Conservation (phyloP, 2,113 vertebrate species). For the Brienomyrus brachyistius region DNA sequence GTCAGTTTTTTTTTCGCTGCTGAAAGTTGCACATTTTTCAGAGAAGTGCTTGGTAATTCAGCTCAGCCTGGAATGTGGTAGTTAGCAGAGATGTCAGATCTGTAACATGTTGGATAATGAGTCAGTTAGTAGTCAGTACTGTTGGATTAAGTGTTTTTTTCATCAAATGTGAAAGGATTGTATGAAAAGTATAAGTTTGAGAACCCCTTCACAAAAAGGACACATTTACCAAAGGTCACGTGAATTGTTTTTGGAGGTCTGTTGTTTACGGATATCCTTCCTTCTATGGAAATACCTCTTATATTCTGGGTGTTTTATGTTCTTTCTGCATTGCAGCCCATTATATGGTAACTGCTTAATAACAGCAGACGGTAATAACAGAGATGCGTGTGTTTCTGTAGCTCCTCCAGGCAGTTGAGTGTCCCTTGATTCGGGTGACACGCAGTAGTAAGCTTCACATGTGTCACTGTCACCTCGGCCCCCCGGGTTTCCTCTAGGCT, state of each 20-base stretch:
- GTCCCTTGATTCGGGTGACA: background rate
- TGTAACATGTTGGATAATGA: background rate
- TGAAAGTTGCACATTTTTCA: background rate
- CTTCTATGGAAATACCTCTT: background rate
- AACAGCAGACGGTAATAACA: background rate
- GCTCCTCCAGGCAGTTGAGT: background rate
- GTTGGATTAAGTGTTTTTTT: background rate
- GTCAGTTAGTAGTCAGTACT: background rate
- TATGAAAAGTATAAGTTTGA: background rate
- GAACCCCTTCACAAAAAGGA: background rate
- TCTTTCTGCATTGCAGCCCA: background rate
- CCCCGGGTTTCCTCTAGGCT: conserved; percentile 59
- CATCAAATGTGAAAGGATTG: background rate
- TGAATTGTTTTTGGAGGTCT: background rate
- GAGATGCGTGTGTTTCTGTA: background rate
- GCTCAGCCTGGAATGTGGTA: background rate
- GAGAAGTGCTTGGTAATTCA: background rate
- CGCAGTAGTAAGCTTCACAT: background rate
- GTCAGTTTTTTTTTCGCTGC: background rate
- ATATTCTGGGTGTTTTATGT: background rate
- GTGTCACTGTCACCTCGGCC: background rate
- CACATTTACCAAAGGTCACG: background rate
- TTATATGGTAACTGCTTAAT: background rate
- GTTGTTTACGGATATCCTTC: background rate
- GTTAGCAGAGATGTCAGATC: background rate